These are phyloP conservation scores for Hydropsyche tenuis DNA, from an alignment of 1,140 invertebrate species.

Conservation along the genomic window DNA sequence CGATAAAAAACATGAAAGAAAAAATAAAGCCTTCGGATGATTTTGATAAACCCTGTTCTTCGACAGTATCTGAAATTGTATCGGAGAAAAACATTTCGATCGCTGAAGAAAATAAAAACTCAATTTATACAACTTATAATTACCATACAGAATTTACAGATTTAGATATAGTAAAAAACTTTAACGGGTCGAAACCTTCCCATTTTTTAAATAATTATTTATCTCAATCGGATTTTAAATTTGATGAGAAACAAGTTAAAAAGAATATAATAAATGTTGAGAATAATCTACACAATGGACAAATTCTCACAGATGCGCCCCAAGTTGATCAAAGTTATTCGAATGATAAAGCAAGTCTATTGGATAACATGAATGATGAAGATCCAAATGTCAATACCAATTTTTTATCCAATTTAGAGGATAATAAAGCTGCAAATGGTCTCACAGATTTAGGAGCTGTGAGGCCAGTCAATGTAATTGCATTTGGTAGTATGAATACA, in stretches of 20 bases:
- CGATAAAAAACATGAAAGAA: constrained; percentile 58
- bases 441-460: constrained; percentile 50
- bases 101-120: constrained; percentile 11
- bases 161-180: neutral
- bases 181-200: neutral
- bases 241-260: neutral
- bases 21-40: constrained; percentile 16
- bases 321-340: no score
- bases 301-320: no score
- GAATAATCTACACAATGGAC: no score
- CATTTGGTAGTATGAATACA: constrained; percentile 55
- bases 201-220: neutral
- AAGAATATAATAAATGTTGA: neutral
- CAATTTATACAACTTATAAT: no score
- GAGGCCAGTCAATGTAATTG: constrained; percentile 59
- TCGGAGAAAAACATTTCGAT: constrained; percentile 58
- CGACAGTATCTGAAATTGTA: constrained; percentile 48
- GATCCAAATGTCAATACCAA: neutral
- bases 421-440: neutral
- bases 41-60: constrained; percentile 28
- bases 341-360: no score
- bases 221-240: neutral
- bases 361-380: no score
- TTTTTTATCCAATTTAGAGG: neutral
- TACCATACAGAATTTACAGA: neutral